These are phyloP conservation scores for Microplitis manilae DNA, from an alignment of 2,888 invertebrate genomes.

Conservation along the genomic window DNA sequence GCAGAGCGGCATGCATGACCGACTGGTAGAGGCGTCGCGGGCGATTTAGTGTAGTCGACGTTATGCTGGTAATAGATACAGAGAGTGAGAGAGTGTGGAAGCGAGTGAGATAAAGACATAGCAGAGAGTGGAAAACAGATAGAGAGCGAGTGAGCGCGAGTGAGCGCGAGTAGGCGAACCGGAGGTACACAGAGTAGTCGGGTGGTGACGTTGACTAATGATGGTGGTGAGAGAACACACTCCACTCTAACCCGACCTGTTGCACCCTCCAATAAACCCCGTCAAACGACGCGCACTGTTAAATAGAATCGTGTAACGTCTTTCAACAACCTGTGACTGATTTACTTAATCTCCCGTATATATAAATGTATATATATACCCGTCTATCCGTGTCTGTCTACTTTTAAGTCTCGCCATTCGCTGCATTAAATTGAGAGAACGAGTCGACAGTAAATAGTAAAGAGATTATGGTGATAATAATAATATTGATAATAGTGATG, in stretches of 20 bases:
- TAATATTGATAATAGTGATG: neutral
- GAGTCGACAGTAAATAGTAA: too few relatives aligned
- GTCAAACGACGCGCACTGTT: conserved; percentile 66
- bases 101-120: conserved; percentile 37
- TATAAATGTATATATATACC: neutral
- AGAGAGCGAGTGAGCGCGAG: conserved; percentile 39
- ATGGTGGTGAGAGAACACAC: conserved; percentile 71
- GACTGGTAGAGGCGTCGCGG: conserved; percentile 54
- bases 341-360: conserved; percentile 43
- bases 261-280: conserved; percentile 70
- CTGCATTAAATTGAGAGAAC: too few relatives aligned
- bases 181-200: conserved; percentile 52
- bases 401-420: too few relatives aligned
- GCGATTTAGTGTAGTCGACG: conserved; percentile 62
- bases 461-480: neutral
- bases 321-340: conserved; percentile 59
- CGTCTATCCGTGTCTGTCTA: too few relatives aligned
- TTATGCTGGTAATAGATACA: conserved; percentile 64
- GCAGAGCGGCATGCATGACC: conserved; percentile 57
- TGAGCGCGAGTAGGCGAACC: conserved; percentile 44
- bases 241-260: conserved; percentile 71
- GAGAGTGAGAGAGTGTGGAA: conserved; percentile 43
- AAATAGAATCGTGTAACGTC: conserved; percentile 67
- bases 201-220: conserved; percentile 71
- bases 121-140: conserved; percentile 30